phyloP scores from a whole-genome alignment of 2,888 invertebrate genomes.

The Cataglyphis altisquamis region DNA sequence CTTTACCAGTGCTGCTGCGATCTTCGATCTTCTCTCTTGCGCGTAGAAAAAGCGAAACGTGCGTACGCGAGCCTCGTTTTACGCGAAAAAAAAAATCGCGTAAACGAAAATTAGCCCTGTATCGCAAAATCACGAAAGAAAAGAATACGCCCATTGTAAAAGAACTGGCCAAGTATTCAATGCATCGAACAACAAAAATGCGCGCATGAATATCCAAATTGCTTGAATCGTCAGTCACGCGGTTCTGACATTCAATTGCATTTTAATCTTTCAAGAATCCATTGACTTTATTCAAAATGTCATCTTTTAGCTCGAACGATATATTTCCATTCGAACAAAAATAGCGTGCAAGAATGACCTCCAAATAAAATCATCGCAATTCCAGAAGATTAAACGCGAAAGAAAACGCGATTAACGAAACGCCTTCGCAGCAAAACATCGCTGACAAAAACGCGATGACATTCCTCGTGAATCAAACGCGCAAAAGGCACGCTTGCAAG shows the following conservation, averaged over 20 bases:
- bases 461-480: conserved; percentile 60
- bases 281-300: neutral
- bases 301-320: neutral
- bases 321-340: neutral
- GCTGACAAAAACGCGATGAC: conserved; percentile 47
- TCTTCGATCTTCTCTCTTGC: conserved; percentile 35
- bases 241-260: neutral
- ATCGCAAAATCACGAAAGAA: neutral
- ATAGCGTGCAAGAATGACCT: neutral
- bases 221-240: neutral
- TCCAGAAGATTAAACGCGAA: neutral
- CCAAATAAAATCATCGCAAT: neutral
- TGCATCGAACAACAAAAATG: neutral
- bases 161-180: neutral
- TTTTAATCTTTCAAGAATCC: neutral
- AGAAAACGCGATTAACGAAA: neutral
- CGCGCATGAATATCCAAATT: neutral
- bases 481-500: conserved; percentile 76
- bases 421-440: conserved; percentile 54
- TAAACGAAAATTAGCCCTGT: neutral
- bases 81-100: conserved; percentile 12
- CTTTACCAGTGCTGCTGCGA: neutral
- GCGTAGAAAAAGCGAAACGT: neutral
- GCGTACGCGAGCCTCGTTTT: neutral
- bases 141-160: neutral